Evolutionary conservation across 2,113 vertebrate species (phyloP), one percentile per base, ranked within the genome.

Genomic region (Neodontobutis hainanensis): DNA sequence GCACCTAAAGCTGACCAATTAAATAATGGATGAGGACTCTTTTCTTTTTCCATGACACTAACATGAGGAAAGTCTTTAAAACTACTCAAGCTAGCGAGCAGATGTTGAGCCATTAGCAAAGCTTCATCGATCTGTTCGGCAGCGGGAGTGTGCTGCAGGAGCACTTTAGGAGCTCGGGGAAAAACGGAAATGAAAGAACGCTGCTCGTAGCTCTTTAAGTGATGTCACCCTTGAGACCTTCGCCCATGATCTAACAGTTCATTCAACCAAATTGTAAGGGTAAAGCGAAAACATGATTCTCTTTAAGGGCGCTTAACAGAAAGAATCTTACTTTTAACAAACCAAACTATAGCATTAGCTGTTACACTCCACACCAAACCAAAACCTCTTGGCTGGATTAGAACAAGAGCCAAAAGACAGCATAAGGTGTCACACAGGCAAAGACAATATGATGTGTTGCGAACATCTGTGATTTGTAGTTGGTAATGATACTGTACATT

Each of bases 71-170:
- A 72, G 71, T 87, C 77, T 82, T 81, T 75, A 75, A 55, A 82
- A 58, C 57, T 53, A 56, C 62, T 61, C 77, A 66, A 16, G 56
- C 74, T 61, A 70, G 52, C 70, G 38, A 63, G 65, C 76, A 87
- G 64, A 88, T 78, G 82, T 73, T 58, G 15, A 63, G 66, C 84
- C 86, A 88, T 89, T 90, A 90, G 86, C 81, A 49, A 73, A 70
- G 73, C 82, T 70, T 61, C 77, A 91, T 91, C 61, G 86, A 89
- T 87, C 78, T 55, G 43, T 62, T 62, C 60, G 58, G 58, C 73
- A 77, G 75, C 50, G 19, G 61, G 72, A 75, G 53, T 71, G 79
- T 63, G 82, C 57, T 36, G 68, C 67, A 65, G 68, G 67, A 87
- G 79, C 82, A 81, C 81, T 83, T 67, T 77, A 59, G 45, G 63